These are phyloP conservation scores for Ceratina japonica DNA, from an alignment of 1,140 invertebrate genomes.

Conservation along the genomic window DNA sequence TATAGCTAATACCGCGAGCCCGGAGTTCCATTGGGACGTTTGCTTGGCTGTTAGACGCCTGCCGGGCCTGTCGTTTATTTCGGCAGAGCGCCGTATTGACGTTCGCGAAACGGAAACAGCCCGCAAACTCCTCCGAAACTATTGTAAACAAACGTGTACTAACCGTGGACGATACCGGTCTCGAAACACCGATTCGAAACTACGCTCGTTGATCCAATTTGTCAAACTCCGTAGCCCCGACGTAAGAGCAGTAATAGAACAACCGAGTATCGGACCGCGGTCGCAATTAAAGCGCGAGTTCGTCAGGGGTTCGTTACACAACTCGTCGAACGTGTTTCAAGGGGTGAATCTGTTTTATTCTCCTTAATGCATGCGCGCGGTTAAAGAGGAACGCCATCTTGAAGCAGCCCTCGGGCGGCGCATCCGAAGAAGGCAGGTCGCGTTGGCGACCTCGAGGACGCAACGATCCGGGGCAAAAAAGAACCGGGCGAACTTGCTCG, in stretches of 20 bases:
- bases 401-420: constrained; percentile 5
- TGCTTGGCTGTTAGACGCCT: background rate
- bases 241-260: too few relatives aligned
- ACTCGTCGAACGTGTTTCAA: background rate
- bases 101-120: background rate
- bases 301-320: constrained; percentile 8
- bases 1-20: constrained; percentile 1
- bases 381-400: constrained; percentile 51
- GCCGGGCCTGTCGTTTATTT: background rate
- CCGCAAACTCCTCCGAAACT: too few relatives aligned
- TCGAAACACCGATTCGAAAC: background rate
- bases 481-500: background rate
- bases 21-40: background rate
- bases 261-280: background rate
- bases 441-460: constrained; percentile 14
- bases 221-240: too few relatives aligned
- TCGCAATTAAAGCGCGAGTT: background rate
- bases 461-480: background rate
- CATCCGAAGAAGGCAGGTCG: constrained; percentile 22
- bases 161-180: background rate
- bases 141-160: background rate
- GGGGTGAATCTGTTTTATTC: constrained; percentile 17
- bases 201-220: background rate
- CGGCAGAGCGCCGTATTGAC: background rate
- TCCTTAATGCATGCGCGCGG: constrained; percentile 32